Percentiles rank a stretch among this genome's conserved stretches.
These are phyloP conservation scores for Burhinus bistriatus DNA, from an alignment of 2,113 vertebrate genomes.

Conservation along the genomic window DNA sequence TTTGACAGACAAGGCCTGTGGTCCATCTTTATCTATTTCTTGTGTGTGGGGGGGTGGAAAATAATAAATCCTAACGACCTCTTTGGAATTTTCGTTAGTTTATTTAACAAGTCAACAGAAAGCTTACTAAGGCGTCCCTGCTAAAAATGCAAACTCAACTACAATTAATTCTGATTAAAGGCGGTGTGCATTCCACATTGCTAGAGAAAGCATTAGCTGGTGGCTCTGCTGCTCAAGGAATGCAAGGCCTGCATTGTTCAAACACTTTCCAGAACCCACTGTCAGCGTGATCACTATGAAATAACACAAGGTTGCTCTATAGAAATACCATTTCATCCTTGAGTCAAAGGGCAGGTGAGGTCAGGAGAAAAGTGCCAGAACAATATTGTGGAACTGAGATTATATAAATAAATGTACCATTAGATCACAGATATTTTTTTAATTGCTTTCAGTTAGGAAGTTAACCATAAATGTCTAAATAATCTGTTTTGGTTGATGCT, in stretches of 20 bases:
- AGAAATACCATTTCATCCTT: conserved; percentile 7
- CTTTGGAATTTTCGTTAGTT: not conserved
- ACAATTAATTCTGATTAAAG: not conserved
- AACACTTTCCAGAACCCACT: not conserved
- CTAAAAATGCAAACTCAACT: not conserved
- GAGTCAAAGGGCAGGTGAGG: conserved; percentile 4
- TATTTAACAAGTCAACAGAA: not conserved
- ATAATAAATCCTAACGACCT: not conserved
- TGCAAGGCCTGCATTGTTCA: not conserved
- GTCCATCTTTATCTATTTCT: conserved; percentile 17
- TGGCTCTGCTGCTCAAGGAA: not conserved
- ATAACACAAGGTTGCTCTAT: not conserved
- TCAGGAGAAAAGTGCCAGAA: conserved; percentile 7
- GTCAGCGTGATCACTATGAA: not conserved
- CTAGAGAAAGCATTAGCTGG: not conserved
- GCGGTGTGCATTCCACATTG: not conserved
- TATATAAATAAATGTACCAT: not conserved
- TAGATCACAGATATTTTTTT: conserved; percentile 4
- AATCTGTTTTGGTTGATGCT: conserved; percentile 22
- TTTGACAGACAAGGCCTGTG: conserved; percentile 73
- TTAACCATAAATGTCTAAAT: conserved; percentile 21
- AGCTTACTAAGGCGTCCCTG: not conserved
- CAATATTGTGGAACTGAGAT: not conserved
- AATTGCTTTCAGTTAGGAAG: conserved; percentile 45
- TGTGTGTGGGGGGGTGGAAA: not conserved